Base-by-base conservation (phyloP, 92 coral and sea anemone species). In the Bergia sp. region DNA sequence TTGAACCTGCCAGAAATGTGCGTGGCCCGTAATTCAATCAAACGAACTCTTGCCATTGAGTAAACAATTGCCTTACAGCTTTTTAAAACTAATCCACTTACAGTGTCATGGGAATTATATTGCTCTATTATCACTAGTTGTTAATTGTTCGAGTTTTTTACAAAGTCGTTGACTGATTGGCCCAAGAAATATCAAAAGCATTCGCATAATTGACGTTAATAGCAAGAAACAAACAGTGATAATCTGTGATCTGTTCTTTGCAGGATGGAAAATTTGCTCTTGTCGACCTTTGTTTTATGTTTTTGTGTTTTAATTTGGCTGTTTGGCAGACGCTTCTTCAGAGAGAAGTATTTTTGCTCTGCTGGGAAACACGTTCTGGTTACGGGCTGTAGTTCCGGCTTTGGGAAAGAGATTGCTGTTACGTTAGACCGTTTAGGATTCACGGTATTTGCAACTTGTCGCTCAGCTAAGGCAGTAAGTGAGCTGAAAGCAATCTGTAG, bases 381-480 rank as follows among this genome's bases (percentile, higher is more conserved):
- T 50, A 89, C 91, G 7, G 91, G 91, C 40, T 89, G 91, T 57
- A 87, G 86, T 84, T 89, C 91, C 37, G 91, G 91, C 44, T 89
- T 89, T 83, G 91, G 91, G 29, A 86, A 69, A 37, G 80, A 74
- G 50, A 61, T 87, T 11, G 89, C 91, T 11, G 82, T 47, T 37
- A 76, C 55, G n/a, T 76, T 89, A 7, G 91, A 89, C 65, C 66
- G 80, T 21, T 82, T 89, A 38, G 91, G 91, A 41, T 89, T 89
- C 74, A 42, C 57, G 9, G 91, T 89, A 2, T 45, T 89, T 50
- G 91, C 91, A 38, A 89, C 91, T 36, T 89, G 91, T 76, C 73
- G 85, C 21, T 82, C 88, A 4, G 82, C 49, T 10, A 77, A 82
- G 18, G 88, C 84, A 21, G 85, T 67, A 66, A 61, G 42, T 21